A percentile compares a stretch with the other conserved stretches of the same genome.
Conservation (phyloP, 2,797 vertebrate species). For the Gadopsis marmoratus region DNA sequence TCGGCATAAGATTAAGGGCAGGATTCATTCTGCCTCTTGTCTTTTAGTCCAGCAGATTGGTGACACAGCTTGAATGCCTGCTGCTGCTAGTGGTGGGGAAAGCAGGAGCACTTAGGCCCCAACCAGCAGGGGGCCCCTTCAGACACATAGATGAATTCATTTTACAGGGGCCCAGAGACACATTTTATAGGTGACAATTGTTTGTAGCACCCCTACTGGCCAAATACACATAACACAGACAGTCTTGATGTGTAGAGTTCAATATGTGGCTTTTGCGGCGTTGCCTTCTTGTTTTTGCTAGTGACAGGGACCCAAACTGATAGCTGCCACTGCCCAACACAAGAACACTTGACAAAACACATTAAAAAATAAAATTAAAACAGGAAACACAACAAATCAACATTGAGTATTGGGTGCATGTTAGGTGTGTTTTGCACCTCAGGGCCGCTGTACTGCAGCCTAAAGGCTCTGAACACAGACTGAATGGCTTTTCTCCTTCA, state of each 20-base stretch:
- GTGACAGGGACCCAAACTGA: not conserved
- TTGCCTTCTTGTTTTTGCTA: not conserved
- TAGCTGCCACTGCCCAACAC: not conserved
- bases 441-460: not conserved
- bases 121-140: not conserved
- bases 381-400: not conserved
- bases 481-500: not conserved
- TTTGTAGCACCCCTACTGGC: not conserved
- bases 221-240: not conserved
- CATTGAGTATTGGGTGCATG: too few relatives aligned
- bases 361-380: not conserved
- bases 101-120: not conserved
- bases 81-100: not conserved
- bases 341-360: not conserved
- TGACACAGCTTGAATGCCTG: slow-evolving; percentile 34
- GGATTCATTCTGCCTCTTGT: slow-evolving; percentile 26
- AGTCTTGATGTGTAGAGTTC: not conserved
- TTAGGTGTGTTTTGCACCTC: not conserved
- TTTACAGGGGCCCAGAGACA: not conserved
- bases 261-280: not conserved
- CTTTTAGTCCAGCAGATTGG: slow-evolving; percentile 57
- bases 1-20: slow-evolving; percentile 72
- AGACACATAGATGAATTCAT: not conserved
- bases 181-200: not conserved
- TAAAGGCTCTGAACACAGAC: not conserved